Conservation (phyloP, 2,113 vertebrate species). For the Chlamydotis undulata region DNA sequence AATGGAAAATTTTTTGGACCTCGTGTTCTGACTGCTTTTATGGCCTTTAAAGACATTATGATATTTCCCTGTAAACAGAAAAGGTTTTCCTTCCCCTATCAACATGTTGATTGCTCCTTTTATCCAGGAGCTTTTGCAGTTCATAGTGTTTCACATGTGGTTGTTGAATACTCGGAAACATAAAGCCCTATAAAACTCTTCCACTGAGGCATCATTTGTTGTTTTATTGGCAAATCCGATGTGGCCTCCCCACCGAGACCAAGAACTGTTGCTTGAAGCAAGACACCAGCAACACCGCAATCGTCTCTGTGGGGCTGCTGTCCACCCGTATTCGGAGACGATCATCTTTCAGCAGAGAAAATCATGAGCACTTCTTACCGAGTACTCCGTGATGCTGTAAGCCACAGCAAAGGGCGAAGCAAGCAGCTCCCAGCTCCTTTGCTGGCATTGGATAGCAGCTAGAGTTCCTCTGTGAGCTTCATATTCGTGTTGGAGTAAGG, state of each 20-base stretch:
- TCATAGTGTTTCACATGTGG: not conserved
- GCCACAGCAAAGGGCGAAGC: not conserved
- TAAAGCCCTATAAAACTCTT: not conserved
- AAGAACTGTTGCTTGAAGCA: not conserved
- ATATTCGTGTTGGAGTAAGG: not conserved
- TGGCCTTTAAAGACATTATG: not conserved
- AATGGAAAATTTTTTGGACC: not conserved
- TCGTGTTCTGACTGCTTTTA: not conserved
- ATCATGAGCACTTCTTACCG: not conserved
- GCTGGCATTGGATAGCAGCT: not conserved
- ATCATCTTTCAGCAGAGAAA: not conserved
- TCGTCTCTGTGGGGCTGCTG: not conserved
- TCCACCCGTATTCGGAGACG: not conserved
- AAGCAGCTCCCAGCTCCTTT: not conserved
- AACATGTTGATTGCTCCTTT: fast-evolving
- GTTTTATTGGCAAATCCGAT: not conserved
- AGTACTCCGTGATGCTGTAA: not conserved
- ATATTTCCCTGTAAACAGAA: not conserved
- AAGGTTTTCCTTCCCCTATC: not conserved
- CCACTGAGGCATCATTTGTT: fast-evolving
- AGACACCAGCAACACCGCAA: not conserved
- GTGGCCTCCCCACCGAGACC: not conserved
- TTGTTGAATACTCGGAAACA: not conserved
- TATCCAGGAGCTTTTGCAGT: not conserved
- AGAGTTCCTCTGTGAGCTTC: not conserved